Percentiles rank a stretch among this genome's conserved stretches.
These are phyloP conservation scores for Uloborus diversus DNA, from an alignment of 1,140 invertebrate species.

Conservation along the genomic window DNA sequence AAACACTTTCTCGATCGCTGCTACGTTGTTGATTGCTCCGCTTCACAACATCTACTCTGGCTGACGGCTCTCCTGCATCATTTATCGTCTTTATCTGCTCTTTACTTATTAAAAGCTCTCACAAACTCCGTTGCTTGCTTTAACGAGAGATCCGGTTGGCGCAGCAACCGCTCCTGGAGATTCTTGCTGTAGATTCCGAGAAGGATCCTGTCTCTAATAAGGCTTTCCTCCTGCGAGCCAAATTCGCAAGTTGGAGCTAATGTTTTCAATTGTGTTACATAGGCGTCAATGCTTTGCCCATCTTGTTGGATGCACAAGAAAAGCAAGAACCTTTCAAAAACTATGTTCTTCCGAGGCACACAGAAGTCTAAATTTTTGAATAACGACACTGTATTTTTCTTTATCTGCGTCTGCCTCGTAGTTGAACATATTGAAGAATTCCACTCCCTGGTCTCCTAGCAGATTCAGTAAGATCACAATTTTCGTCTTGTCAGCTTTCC, in stretches of 20 bases:
- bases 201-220: conserved; percentile 23
- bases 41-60: no score
- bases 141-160: conserved; percentile 1
- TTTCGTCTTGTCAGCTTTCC: conserved; percentile 6
- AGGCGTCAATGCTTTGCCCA: conserved; percentile 15
- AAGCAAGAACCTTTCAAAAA: conserved; percentile 17
- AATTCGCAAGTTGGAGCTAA: conserved; percentile 7
- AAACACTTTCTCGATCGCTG: neutral
- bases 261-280: conserved; percentile 13
- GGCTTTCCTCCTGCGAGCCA: conserved; percentile 17
- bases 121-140: conserved; percentile 3
- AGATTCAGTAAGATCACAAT: conserved; percentile 6
- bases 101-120: neutral
- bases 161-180: conserved; percentile 18
- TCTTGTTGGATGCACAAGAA: conserved; percentile 13
- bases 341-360: neutral
- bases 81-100: neutral
- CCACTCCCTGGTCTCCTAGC: conserved; percentile 7
- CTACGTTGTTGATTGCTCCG: neutral
- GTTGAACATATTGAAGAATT: conserved; percentile 19
- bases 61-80: neutral
- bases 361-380: no score
- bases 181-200: neutral
- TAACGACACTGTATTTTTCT: no score
- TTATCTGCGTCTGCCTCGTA: no score